Base-by-base conservation (phyloP, 2,888 invertebrate species). In the Aporophyla nigra region DNA sequence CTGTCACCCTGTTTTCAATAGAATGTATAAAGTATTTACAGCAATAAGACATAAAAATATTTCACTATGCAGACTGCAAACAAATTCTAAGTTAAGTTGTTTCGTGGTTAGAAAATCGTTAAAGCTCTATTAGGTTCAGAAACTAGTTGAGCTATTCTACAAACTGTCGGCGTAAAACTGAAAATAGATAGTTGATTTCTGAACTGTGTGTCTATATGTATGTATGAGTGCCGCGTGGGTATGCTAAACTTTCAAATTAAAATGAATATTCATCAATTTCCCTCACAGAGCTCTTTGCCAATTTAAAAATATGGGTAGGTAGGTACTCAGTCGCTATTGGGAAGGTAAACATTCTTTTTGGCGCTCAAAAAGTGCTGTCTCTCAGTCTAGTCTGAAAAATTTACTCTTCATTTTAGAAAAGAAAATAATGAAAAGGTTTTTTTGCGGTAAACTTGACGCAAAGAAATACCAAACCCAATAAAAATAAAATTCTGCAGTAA, bases 211-310 rank as follows among this genome's bases (percentile, higher is more conserved):
- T 46, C 27, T 43, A 4, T 53, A 2, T 19, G 16, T 33, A 40
- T 16, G 21, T n/a, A 14, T 5, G 27, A 14, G 19, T 43, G 19
- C 27, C 16, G 2, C 10, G n/a, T 68, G 33, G 16, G 16, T 43
- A 9, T 19, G 19, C 16, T 40, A 49, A 49, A 69, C 33, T 53
- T 24, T 53, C 4, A 53, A 78, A 78, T 5, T 59, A 12, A 14
- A 78, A 46, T 78, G 53, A 76, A 76, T 78, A 76, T 78, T 69
- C 59, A 76, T 53, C 24, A 53, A 14, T 61, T 9, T 53, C 58
- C 21, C 43, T 46, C 46, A 24, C 24, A 5, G 10, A 61, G 33
- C 24, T 61, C 21, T 71, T 16, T 40, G 46, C 6, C 24, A 70
- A 78, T 76, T 69, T 78, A 16, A 53, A 70, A 78, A 59, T 24